phyloP scores from a whole-genome alignment of 2,888 invertebrate genomes.

The Troilus luridus region DNA sequence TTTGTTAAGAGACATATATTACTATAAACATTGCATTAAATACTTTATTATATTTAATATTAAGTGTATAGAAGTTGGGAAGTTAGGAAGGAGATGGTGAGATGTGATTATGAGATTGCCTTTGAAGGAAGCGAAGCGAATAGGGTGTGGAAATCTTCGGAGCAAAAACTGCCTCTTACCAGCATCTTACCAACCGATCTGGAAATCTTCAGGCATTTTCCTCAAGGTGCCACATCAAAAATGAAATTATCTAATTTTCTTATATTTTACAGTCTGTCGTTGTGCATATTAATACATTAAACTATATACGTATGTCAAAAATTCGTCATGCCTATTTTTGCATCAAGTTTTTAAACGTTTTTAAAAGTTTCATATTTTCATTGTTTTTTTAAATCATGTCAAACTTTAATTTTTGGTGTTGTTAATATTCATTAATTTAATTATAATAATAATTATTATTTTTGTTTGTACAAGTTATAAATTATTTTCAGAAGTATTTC shows the following conservation, averaged over 20 bases:
- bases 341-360: no score
- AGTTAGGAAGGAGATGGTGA: not conserved
- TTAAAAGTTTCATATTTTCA: no score
- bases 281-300: no score
- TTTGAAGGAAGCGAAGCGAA: slow-evolving; percentile 52
- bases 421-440: no score
- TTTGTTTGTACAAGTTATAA: no score
- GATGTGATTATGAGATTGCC: slow-evolving; percentile 41
- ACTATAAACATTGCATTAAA: not conserved
- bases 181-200: slow-evolving; percentile 25
- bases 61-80: not conserved
- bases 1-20: no score
- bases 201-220: slow-evolving; percentile 44
- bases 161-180: slow-evolving; percentile 46
- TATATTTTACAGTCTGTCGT: not conserved
- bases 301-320: no score
- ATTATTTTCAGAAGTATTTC: no score
- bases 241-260: not conserved
- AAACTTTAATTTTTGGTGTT: no score
- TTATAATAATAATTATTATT: no score
- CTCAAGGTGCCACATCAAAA: not conserved
- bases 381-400: no score
- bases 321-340: no score
- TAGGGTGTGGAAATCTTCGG: slow-evolving; percentile 48
- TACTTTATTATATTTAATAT: not conserved